Percentiles rank a stretch among this genome's conserved stretches.
These are phyloP conservation scores for Blera fallax DNA, from an alignment of 2,888 invertebrate species.

Conservation along the genomic window DNA sequence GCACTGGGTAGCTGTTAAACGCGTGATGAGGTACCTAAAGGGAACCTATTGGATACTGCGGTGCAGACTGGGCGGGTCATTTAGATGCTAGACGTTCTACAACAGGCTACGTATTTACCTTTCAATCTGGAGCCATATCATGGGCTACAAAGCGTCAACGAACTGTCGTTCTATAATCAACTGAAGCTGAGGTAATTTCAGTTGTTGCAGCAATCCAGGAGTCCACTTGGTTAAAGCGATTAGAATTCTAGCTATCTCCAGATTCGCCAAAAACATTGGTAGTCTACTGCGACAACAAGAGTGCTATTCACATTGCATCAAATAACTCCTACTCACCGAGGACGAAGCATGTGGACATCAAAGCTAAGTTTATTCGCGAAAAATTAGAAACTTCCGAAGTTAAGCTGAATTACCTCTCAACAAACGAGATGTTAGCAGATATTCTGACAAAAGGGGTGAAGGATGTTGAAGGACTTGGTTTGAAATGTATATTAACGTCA, in stretches of 20 bases:
- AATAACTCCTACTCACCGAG: slow-evolving; percentile 29
- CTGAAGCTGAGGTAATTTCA: slow-evolving; percentile 42
- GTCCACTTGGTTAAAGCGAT: slow-evolving; percentile 46
- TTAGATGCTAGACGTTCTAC: slow-evolving; percentile 26
- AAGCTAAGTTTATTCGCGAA: slow-evolving; percentile 37
- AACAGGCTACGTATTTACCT: slow-evolving; percentile 28
- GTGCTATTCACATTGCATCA: slow-evolving; percentile 49
- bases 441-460: not conserved
- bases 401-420: not conserved
- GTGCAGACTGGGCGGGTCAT: slow-evolving; percentile 53
- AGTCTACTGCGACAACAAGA: slow-evolving; percentile 55
- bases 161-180: slow-evolving; percentile 51
- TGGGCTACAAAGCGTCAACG: slow-evolving; percentile 48
- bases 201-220: slow-evolving; percentile 30
- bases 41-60: slow-evolving; percentile 42
- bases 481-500: no score
- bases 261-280: slow-evolving; percentile 3
- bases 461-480: no score
- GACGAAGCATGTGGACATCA: slow-evolving; percentile 50
- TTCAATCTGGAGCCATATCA: slow-evolving; percentile 41
- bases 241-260: slow-evolving; percentile 24
- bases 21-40: slow-evolving; percentile 19
- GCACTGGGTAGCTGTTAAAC: slow-evolving; percentile 60
- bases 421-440: not conserved
- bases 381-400: not conserved